phyloP scores from a whole-genome alignment of 2,797 vertebrate genomes.

The Lycodopsis pacificus region DNA sequence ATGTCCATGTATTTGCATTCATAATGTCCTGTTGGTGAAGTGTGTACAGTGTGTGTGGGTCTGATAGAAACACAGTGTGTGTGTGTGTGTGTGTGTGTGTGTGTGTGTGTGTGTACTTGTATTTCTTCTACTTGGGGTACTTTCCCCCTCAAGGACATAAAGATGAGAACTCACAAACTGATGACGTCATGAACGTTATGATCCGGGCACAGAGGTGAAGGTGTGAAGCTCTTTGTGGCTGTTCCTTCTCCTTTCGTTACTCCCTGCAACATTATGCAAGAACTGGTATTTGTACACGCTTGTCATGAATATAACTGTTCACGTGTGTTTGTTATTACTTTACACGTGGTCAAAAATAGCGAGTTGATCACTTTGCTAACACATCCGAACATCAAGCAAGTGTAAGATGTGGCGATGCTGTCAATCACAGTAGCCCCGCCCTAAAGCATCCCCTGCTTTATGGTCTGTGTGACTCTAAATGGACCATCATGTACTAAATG shows the following conservation, averaged over 20 bases:
- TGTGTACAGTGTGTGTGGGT: not conserved
- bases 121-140: not conserved
- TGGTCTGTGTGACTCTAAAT: too few species aligned
- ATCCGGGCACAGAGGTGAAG: not conserved
- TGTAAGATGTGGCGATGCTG: too few species aligned
- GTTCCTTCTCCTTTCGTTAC: not conserved
- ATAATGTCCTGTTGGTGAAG: slow-evolving; percentile 1
- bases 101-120: not conserved
- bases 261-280: not conserved
- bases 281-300: not conserved
- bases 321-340: too few species aligned
- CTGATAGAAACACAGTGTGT: not conserved
- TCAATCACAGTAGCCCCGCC: too few species aligned
- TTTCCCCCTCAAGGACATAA: too few species aligned
- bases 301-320: too few species aligned
- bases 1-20: not conserved
- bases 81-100: accelerated
- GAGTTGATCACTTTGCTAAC: too few species aligned
- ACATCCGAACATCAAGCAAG: too few species aligned
- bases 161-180: not conserved
- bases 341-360: too few species aligned
- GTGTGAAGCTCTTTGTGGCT: not conserved
- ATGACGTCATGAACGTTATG: not conserved
- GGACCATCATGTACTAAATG: too few species aligned
- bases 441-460: too few species aligned